phyloP scores from a whole-genome alignment of 2,888 invertebrate species.

The Rhimphoctona megacephalus region DNA sequence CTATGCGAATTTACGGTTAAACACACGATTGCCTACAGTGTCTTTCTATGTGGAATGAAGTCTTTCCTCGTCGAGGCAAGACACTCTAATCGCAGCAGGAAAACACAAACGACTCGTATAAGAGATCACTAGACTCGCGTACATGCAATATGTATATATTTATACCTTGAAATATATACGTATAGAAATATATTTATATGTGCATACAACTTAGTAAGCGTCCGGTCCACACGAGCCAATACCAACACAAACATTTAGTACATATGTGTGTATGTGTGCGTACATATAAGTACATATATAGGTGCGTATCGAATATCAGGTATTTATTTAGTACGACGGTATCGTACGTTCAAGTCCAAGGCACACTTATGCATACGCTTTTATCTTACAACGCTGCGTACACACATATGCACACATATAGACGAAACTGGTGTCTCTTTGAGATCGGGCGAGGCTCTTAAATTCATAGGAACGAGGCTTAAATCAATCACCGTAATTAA shows the following conservation, averaged over 20 bases:
- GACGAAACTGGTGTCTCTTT: conserved; percentile 23
- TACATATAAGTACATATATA: not conserved
- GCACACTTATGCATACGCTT: conserved; percentile 33
- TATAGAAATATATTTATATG: not conserved
- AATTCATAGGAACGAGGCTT: conserved; percentile 77
- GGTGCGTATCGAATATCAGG: conserved; percentile 21
- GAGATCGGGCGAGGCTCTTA: conserved; percentile 77
- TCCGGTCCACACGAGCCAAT: not conserved
- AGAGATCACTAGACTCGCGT: conserved; percentile 30
- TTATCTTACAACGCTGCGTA: conserved; percentile 26
- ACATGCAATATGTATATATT: not conserved
- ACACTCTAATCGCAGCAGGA: conserved; percentile 37
- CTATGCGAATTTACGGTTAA: not conserved
- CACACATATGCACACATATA: not conserved
- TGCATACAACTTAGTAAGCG: not conserved
- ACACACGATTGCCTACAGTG: conserved; percentile 7
- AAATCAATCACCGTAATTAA: conserved; percentile 83
- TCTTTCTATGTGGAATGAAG: conserved; percentile 30
- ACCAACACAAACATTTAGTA: not conserved
- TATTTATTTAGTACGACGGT: conserved; percentile 37
- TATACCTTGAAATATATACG: not conserved
- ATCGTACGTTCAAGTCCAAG: conserved; percentile 46
- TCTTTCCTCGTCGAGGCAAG: conserved; percentile 28
- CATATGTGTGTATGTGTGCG: not conserved
- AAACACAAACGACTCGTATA: conserved; percentile 30